phyloP scores from a whole-genome alignment of 2,888 invertebrate genomes.

The Coelinius sp. region DNA sequence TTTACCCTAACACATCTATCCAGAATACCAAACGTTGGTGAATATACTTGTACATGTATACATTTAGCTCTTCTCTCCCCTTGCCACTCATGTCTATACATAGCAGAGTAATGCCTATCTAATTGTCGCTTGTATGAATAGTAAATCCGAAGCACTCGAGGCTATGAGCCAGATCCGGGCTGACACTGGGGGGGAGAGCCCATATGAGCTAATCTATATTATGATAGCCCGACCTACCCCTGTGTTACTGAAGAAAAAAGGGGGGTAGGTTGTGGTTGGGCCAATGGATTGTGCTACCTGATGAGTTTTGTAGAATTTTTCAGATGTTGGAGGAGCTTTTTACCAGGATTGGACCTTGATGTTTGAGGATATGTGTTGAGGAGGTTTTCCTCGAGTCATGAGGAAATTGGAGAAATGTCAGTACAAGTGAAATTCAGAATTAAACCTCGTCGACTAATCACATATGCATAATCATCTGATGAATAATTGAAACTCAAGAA shows the following conservation, averaged over 20 bases:
- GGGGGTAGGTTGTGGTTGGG: not conserved
- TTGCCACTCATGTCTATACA: slow-evolving; percentile 25
- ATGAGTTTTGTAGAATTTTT: too few relatives aligned
- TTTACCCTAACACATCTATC: slow-evolving; percentile 10
- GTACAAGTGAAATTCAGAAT: not conserved
- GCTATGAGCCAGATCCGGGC: slow-evolving; percentile 68
- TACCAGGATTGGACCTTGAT: too few relatives aligned
- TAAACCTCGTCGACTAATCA: slow-evolving; percentile 2
- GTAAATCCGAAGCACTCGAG: slow-evolving; percentile 70
- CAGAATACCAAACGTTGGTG: too few relatives aligned
- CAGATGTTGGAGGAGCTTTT: too few relatives aligned
- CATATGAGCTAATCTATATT: slow-evolving; percentile 71
- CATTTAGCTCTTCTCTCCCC: slow-evolving; percentile 9
- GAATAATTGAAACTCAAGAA: not conserved
- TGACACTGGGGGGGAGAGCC: slow-evolving; percentile 64
- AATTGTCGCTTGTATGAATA: slow-evolving; percentile 72
- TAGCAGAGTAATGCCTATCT: slow-evolving; percentile 69
- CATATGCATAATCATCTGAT: not conserved
- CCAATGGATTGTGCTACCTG: too few relatives aligned
- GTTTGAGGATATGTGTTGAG: too few relatives aligned
- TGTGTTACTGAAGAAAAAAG: not conserved
- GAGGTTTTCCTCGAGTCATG: too few relatives aligned
- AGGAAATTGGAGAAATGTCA: too few relatives aligned
- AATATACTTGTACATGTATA: slow-evolving; percentile 23
- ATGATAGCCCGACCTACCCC: slow-evolving; percentile 62